Conservation (phyloP, 2,797 vertebrate species). For the Onychomys torridus region DNA sequence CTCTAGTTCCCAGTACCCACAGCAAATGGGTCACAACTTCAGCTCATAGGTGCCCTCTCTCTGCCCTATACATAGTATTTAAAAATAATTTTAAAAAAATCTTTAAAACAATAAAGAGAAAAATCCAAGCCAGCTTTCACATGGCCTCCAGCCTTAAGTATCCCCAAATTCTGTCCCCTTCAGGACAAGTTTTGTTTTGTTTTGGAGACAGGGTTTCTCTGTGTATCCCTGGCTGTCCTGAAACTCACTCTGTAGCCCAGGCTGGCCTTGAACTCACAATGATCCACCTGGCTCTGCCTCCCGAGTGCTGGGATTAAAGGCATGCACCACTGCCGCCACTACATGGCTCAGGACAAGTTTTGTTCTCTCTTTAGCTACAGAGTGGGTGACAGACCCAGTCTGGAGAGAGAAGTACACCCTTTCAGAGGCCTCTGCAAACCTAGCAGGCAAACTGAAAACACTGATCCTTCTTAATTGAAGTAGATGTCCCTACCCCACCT, state of each 20-base stretch:
- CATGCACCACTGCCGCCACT: too few relatives aligned
- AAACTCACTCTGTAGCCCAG: too few relatives aligned
- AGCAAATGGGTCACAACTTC: neutral
- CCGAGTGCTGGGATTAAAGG: too few relatives aligned
- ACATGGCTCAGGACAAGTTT: neutral
- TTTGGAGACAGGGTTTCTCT: too few relatives aligned
- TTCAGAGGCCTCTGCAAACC: neutral
- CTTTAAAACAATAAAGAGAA: neutral
- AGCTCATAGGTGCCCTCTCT: neutral
- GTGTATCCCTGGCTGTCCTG: too few relatives aligned
- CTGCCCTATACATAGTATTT: neutral
- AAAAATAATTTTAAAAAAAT: neutral
- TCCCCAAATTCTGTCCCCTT: neutral
- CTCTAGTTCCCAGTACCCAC: neutral
- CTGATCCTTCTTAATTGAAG: neutral
- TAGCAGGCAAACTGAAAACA: neutral
- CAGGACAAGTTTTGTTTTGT: neutral
- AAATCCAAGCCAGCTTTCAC: neutral
- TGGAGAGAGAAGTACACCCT: neutral
- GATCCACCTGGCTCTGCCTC: too few relatives aligned
- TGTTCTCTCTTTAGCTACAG: neutral
- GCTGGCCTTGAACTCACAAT: too few relatives aligned
- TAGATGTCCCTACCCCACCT: neutral
- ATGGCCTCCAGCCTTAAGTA: neutral
- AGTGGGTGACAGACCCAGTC: neutral